Evolutionary conservation across 2,113 vertebrate genomes (phyloP).

Genomic region (Thunnus maccoyii): DNA sequence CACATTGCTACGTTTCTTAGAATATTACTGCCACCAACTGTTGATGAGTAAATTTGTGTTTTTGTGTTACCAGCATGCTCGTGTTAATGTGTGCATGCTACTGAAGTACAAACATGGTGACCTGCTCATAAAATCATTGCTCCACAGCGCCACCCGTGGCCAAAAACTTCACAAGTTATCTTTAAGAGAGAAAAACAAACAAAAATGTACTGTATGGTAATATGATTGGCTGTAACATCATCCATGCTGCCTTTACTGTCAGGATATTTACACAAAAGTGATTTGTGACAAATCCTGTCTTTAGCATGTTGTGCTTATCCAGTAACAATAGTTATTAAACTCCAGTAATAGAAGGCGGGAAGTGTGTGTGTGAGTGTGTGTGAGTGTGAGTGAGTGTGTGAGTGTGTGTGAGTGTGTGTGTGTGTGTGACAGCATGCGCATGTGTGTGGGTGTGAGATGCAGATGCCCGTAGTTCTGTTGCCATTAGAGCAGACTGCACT

Average conservation of each 20-base stretch:
- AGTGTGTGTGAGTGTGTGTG: slow-evolving; percentile 18
- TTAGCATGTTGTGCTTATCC: slow-evolving; percentile 19
- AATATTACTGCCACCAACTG: too few species aligned
- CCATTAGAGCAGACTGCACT: slow-evolving; percentile 51
- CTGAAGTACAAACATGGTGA: background rate
- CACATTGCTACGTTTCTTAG: too few species aligned
- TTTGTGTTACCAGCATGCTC: too few species aligned
- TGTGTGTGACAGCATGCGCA: background rate
- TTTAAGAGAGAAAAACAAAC: background rate
- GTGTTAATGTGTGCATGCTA: too few species aligned
- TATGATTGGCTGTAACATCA: background rate
- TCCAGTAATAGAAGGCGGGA: background rate
- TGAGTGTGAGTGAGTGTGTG: slow-evolving; percentile 36
- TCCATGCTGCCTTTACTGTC: background rate
- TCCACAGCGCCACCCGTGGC: background rate
- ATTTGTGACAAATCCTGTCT: slow-evolving; percentile 35
- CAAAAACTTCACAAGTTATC: too few species aligned
- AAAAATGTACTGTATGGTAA: background rate
- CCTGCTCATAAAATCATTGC: background rate
- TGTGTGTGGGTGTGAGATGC: slow-evolving; percentile 49
- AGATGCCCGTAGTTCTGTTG: slow-evolving; percentile 56
- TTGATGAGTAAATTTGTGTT: background rate
- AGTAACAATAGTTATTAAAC: slow-evolving; percentile 20
- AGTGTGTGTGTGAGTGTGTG: slow-evolving; percentile 16
- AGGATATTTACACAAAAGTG: background rate